Evolutionary conservation across 2,888 invertebrate genomes (phyloP), one percentile per base, ranked within the genome.

Genomic region (Amphipoea lucens): DNA sequence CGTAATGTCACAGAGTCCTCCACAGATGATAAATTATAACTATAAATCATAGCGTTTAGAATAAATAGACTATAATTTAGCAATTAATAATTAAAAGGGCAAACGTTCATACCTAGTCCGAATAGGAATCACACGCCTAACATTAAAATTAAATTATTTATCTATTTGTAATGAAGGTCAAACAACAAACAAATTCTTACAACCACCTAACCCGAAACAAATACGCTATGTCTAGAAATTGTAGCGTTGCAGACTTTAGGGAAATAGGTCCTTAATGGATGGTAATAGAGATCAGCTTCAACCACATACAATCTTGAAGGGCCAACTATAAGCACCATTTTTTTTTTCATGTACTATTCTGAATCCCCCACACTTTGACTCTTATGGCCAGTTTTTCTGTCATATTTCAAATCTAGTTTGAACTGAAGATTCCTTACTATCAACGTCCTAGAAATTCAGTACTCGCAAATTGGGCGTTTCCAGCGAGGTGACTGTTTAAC

Each of bases 41-140:
- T 67, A 80, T 68, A 90, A 82, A 81, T 86, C 67, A 88, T 82
- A 90, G 82, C 75, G 5, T 60, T 77, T 82, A 69, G 66, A 88
- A 88, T 88, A 88, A 88, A 88, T 90, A 88, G 79, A 74, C 45
- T 81, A 68, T 76, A 86, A 86, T 78, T 84, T 84, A 88, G 78
- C 54, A 86, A 88, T 88, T 78, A 57, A 78, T 80, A 70, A 78
- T 71, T 73, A 78, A 79, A 82, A 70, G 66, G 75, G 83, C 74
- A 69, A 69, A 51, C 54, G 75, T 66, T 74, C 87, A 76, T 78
- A 86, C 75, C 78, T 76, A 78, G 70, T 66, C 20, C 62, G 23
- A 62, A 74, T 78, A 81, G 82, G 76, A 86, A 88, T 86, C 87
- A 88, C 86, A 86, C 83, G 74, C 57, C 60, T 76, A 74, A 20